Evolutionary conservation across 2,888 invertebrate species (phyloP), one percentile per base, ranked within the genome.

Genomic region (Papilio demoleus): DNA sequence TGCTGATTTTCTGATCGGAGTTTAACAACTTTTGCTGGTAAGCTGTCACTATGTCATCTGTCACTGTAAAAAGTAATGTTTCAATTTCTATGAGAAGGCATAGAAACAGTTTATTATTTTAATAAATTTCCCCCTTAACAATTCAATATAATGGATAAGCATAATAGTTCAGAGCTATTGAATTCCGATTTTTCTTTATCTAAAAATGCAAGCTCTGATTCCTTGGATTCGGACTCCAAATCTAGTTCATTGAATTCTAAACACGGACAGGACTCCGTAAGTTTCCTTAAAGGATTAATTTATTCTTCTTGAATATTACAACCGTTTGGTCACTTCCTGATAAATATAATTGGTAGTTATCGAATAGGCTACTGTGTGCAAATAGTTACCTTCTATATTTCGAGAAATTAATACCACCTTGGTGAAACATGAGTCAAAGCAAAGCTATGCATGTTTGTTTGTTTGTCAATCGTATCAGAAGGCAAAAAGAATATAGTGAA

Each of bases 211-310:
- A 96, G 96, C 84, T 95, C 96, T 63, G 97, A 97, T 86, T 97
- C 97, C 8, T 92, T 96, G 79, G 95, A 96, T 84, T 96, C 96
- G 0, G 97, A 97, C 84, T 96, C 97, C 53, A 97, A 97, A 92
- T 96, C 97, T 71, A 96, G 96, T 88, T 96, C 97, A 75, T 93
- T 97, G 81, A 96, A 96, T 88, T 96, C 96, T 53, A 97, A 97
- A 93, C 95, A 96, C 86, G 96, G 95, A 76, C 96, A 96, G 84
- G 96, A 96, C 88, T 95, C 95, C 85, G 96, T 96, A 94, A 95
- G 94, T 92, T 89, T 85, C 91, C 87, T 83, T 85, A 85, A 86
- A 82, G 80, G 88, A 83, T 85, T 89, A 89, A 90, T 90, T 86
- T 90, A 90, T 90, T 87, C 90, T 75, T 79, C 80, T 79, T 81